Conservation (phyloP, 2,888 invertebrate species). For the Drosophila greeni region DNA sequence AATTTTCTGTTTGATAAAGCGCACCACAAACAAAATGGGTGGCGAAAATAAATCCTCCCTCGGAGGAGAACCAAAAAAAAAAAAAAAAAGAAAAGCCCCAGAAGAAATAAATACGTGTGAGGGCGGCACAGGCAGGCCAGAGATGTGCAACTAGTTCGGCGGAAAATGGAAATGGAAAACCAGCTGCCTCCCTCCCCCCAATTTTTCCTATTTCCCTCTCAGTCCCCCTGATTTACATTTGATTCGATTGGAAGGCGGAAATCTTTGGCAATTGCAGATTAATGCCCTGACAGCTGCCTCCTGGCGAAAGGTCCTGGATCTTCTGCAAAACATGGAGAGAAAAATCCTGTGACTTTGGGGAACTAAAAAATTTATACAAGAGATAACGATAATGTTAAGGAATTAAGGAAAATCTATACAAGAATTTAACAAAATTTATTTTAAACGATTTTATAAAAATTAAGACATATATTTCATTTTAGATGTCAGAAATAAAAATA, state of each 20-base stretch:
- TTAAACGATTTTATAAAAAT: too few relatives aligned
- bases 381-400: too few relatives aligned
- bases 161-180: conserved; percentile 63
- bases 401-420: too few relatives aligned
- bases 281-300: conserved; percentile 74
- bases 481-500: too few relatives aligned
- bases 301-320: conserved; percentile 40
- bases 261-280: conserved; percentile 78
- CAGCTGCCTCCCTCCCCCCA: conserved; percentile 22
- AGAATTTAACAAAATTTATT: too few relatives aligned
- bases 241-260: conserved; percentile 71
- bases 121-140: conserved; percentile 13
- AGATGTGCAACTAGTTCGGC: conserved; percentile 69
- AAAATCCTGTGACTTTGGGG: background rate
- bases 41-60: conserved; percentile 63
- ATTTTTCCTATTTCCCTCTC: conserved; percentile 7
- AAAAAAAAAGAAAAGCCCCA: conserved; percentile 1
- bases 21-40: conserved; percentile 70
- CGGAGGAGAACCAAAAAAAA: background rate
- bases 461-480: too few relatives aligned
- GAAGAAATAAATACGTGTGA: conserved; percentile 43
- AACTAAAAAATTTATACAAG: background rate
- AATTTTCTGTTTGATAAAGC: conserved; percentile 72
- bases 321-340: background rate
- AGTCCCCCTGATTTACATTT: conserved; percentile 64